Base-by-base conservation (phyloP, 2,888 invertebrate genomes). In the Acanthosepion esculentum region DNA sequence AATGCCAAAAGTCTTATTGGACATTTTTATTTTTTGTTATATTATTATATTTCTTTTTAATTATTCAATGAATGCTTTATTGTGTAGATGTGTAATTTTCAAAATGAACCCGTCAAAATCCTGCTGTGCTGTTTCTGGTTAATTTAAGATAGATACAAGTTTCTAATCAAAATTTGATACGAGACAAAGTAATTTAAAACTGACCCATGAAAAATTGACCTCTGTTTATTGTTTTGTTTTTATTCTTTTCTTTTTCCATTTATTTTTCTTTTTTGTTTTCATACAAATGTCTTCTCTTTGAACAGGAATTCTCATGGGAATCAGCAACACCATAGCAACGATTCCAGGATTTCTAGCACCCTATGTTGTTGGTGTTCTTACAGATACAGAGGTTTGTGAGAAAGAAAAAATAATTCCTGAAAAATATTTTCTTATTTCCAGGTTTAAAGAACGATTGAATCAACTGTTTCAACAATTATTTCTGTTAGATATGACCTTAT, bases 251-350 rank as follows among this genome's bases (percentile, higher is more conserved):
- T 78, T 4, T 78, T 78, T 78, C n/a, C 3, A 15, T 78, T 20
- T 59, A 2, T n/a, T 78, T 78, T 78, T n/a, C 33, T 78, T 33
- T 33, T 3, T n/a, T 78, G 41, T 15, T 78, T 33, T 3, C n/a
- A 15, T 78, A n/a, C n/a, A 78, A 12, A 33, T 78, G 15, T 78
- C 10, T 78, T 78, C 15, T 78, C 12, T 33, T 55, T 93, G 53
- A 53, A 55, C 94, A 95, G 95, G 95, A 33, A 91, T 95, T 2
- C 64, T 95, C 78, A 95, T 94, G 93, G 95, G 95, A n/a, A 91
- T 95, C 33, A 95, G 95, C 26, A 95, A 95, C 94, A 95, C 95
- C 0, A 93, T 95, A 50, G 95, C 95, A 12, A 95, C 95, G 10
- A 95, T 95, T 15, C 94, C 95, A 1, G 95, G 95, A 12, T 95